Evolutionary conservation across 1,140 invertebrate species (phyloP).

Genomic region (Pomacea maculata): DNA sequence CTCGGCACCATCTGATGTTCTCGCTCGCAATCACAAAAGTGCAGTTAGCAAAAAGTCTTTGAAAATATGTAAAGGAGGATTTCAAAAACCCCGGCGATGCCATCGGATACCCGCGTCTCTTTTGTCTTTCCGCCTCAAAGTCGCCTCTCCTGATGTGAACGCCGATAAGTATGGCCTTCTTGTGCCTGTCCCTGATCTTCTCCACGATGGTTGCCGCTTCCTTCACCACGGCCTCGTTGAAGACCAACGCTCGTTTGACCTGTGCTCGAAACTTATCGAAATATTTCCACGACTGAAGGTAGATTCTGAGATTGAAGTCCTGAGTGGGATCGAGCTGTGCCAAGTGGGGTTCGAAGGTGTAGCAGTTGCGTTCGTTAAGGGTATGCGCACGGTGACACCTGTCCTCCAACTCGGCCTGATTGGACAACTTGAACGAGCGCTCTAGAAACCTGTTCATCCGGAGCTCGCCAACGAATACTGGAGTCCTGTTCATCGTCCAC

Average conservation of each 20-base stretch:
- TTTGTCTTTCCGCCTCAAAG: constrained; percentile 20
- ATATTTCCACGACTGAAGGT: constrained; percentile 52
- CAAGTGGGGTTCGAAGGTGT: constrained; percentile 33
- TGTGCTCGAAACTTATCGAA: constrained; percentile 29
- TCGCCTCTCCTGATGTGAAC: constrained; percentile 52
- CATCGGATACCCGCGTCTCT: constrained; percentile 26
- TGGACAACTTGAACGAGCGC: background rate
- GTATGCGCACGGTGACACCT: background rate
- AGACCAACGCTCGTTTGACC: constrained; percentile 38
- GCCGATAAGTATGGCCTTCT: constrained; percentile 32
- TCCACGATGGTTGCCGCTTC: constrained; percentile 26
- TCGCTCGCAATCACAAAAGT: constrained; percentile 43
- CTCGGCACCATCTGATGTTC: constrained; percentile 34
- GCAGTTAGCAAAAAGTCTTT: constrained; percentile 17
- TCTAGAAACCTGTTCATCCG: constrained; percentile 21
- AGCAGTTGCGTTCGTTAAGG: constrained; percentile 10
- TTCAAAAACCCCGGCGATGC: constrained; percentile 30
- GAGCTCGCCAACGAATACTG: constrained; percentile 24
- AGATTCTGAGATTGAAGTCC: constrained; percentile 27
- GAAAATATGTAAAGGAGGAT: constrained; percentile 35
- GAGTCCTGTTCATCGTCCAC: constrained; percentile 26
- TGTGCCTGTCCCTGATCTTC: constrained; percentile 6
- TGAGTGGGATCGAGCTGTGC: constrained; percentile 22
- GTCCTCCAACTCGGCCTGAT: background rate
- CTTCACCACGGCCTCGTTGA: constrained; percentile 27